A percentile compares a stretch with the other conserved stretches of the same genome.
These are phyloP conservation scores for Argya squamiceps DNA, from an alignment of 2,797 vertebrate species.

Conservation along the genomic window DNA sequence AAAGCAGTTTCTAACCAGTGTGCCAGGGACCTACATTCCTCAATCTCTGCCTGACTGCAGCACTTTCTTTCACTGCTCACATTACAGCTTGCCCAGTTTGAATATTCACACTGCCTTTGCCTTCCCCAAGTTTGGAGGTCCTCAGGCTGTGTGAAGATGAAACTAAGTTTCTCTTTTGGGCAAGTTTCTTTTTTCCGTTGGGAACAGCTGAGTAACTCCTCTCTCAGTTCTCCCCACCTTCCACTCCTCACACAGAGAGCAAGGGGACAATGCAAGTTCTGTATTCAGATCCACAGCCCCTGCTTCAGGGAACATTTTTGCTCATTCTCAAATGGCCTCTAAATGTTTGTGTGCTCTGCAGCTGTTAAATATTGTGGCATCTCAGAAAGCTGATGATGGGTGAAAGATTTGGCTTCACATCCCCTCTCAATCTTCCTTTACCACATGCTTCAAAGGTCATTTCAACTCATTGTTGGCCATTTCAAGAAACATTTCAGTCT, in stretches of 20 bases:
- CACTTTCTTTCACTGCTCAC: constrained; percentile 17
- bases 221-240: background rate
- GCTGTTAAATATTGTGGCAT: background rate
- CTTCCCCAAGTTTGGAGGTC: background rate
- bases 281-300: background rate
- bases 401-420: background rate
- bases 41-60: constrained; percentile 2
- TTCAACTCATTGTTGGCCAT: background rate
- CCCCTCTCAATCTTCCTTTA: background rate
- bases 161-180: background rate
- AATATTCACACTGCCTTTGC: background rate
- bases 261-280: background rate
- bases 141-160: background rate
- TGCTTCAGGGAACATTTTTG: background rate
- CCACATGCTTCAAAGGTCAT: background rate
- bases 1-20: constrained; percentile 10
- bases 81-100: background rate
- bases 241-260: background rate
- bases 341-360: background rate
- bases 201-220: background rate
- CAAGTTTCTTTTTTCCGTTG: background rate
- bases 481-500: background rate
- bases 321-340: background rate
- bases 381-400: background rate
- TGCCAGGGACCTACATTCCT: constrained; percentile 33